Evolutionary conservation across 37 sponge, comb jelly and placozoan species (phyloP).

Genomic region (Spongia lamella): DNA sequence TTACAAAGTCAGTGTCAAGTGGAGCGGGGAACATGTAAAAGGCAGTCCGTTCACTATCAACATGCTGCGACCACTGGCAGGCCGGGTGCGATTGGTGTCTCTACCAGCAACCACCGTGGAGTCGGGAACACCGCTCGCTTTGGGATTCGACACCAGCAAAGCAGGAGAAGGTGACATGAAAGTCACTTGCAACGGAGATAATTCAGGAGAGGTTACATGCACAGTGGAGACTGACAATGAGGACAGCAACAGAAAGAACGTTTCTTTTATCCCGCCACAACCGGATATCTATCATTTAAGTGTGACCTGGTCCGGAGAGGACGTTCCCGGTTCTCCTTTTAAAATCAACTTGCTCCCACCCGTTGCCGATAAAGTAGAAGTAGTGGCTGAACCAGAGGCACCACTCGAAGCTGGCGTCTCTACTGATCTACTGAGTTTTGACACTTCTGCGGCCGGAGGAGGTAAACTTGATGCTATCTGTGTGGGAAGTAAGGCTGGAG

Average conservation of each 20-base stretch:
- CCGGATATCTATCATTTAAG: constrained; percentile 45
- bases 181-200: constrained; percentile 32
- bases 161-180: constrained; percentile 51
- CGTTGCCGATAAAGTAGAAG: constrained; percentile 36
- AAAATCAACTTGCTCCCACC: constrained; percentile 54
- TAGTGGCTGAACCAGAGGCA: constrained; percentile 35
- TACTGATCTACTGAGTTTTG: constrained; percentile 49
- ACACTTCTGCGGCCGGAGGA: constrained; percentile 68
- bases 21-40: constrained; percentile 32
- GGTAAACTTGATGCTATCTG: constrained; percentile 61
- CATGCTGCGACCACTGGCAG: constrained; percentile 33
- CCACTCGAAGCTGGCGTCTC: constrained; percentile 39
- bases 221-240: constrained; percentile 8
- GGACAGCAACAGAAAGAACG: constrained; percentile 25
- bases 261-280: constrained; percentile 52
- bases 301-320: constrained; percentile 70
- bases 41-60: constrained; percentile 62
- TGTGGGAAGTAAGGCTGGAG: constrained; percentile 32
- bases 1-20: constrained; percentile 53
- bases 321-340: constrained; percentile 82
- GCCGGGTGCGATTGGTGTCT: constrained; percentile 34
- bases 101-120: constrained; percentile 51
- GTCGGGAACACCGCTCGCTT: constrained; percentile 41
- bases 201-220: constrained; percentile 43
- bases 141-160: constrained; percentile 42